phyloP scores from a whole-genome alignment of 2,888 invertebrate species.

The Tenthredo livida region DNA sequence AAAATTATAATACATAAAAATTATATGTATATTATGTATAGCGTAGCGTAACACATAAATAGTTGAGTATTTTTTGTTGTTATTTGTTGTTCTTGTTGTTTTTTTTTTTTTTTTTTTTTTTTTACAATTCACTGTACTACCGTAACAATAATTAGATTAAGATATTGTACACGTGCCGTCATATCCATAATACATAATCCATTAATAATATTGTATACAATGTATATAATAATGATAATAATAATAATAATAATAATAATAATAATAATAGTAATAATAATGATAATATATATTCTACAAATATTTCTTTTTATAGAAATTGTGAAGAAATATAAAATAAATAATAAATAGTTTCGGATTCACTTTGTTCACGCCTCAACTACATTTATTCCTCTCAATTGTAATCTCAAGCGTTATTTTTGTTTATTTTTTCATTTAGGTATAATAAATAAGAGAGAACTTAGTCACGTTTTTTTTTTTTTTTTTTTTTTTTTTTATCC shows the following conservation, averaged over 20 bases:
- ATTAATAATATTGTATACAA: constrained; percentile 12
- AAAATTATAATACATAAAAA: constrained; percentile 67
- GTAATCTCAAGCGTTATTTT: neutral
- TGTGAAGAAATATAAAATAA: constrained; percentile 73
- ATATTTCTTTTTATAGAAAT: constrained; percentile 70
- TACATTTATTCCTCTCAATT: neutral
- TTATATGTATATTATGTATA: neutral
- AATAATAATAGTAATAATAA: neutral
- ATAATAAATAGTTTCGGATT: constrained; percentile 74
- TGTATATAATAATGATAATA: neutral
- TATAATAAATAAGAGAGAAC: constrained; percentile 39
- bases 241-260: neutral
- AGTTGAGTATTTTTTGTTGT: constrained; percentile 69
- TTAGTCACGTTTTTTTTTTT: neutral
- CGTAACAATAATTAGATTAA: constrained; percentile 48
- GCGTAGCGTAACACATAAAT: constrained; percentile 70
- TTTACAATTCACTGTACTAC: constrained; percentile 72
- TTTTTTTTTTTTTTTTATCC: too few relatives aligned
- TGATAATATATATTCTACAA: constrained; percentile 69
- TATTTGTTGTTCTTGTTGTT: neutral
- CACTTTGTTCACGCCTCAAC: constrained; percentile 18
- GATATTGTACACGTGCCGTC: constrained; percentile 45
- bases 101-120: neutral
- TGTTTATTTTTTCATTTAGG: constrained; percentile 54
- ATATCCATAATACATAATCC: constrained; percentile 7